phyloP scores from a whole-genome alignment of 2,113 vertebrate species.

The Trematocara stigmaticum region DNA sequence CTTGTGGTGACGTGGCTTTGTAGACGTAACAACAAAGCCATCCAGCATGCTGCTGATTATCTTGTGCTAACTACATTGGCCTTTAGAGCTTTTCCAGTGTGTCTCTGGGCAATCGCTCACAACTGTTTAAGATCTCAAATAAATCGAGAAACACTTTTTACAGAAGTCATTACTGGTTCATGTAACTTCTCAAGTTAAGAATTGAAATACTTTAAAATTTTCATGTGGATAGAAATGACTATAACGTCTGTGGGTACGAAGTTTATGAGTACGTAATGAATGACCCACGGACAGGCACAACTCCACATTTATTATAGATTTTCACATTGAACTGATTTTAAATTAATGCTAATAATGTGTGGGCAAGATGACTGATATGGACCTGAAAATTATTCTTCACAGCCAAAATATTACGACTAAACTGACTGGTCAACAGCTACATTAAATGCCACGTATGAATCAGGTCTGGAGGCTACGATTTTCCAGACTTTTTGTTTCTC shows the following conservation, averaged over 20 bases:
- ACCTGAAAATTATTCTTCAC: background rate
- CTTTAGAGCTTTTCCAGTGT: background rate
- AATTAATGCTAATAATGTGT: background rate
- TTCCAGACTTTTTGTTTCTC: background rate
- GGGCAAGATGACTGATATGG: background rate
- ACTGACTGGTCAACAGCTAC: background rate
- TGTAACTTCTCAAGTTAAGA: background rate
- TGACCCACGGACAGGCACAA: background rate
- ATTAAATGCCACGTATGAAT: conserved; percentile 1
- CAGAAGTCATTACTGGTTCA: background rate
- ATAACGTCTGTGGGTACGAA: rapidly evolving
- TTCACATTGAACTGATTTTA: background rate
- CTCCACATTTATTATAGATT: background rate
- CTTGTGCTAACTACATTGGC: background rate
- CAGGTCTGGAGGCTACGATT: background rate
- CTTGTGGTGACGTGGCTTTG: background rate
- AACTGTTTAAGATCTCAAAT: background rate
- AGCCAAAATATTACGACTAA: background rate
- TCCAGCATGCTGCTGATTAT: background rate
- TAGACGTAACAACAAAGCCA: background rate
- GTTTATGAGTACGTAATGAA: background rate
- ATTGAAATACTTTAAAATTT: background rate
- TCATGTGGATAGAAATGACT: background rate
- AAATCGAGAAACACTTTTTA: background rate
- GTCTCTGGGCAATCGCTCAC: background rate